Percentiles rank a stretch among this genome's conserved stretches.
Conservation (phyloP, 2,113 vertebrate species). For the Vimba vimba region DNA sequence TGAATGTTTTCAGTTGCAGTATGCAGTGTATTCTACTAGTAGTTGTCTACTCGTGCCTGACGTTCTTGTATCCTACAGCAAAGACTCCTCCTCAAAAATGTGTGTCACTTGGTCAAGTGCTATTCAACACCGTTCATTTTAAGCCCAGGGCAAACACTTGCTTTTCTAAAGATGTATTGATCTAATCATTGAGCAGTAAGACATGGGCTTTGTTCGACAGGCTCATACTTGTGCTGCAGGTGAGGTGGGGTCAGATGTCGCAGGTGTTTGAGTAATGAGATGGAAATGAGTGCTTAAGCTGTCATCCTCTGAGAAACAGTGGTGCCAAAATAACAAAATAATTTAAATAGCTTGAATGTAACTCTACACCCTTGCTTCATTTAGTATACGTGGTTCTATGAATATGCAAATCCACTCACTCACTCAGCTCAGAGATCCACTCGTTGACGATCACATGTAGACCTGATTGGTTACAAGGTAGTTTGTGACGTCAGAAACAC, state of each 20-base stretch:
- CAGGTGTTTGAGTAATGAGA: constrained; percentile 34
- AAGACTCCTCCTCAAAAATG: not conserved
- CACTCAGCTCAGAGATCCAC: no score
- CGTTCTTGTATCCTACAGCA: not conserved
- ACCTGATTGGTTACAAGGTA: no score
- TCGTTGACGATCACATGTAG: no score
- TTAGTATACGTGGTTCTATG: no score
- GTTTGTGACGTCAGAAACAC: no score
- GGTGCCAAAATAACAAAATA: not conserved
- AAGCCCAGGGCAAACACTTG: not conserved
- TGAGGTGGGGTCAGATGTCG: constrained; percentile 7
- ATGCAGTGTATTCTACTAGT: not conserved
- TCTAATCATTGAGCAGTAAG: not conserved
- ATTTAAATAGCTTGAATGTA: no score
- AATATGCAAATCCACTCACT: no score
- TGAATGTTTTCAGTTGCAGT: not conserved
- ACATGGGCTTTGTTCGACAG: not conserved
- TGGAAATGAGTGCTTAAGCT: constrained; percentile 31
- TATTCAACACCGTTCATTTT: not conserved
- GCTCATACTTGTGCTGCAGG: constrained; percentile 12
- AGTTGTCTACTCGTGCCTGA: not conserved
- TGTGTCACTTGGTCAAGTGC: not conserved
- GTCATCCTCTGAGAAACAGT: not conserved
- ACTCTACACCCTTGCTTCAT: no score
- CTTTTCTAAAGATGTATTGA: not conserved